These are phyloP conservation scores for Semnornis frantzii DNA, from an alignment of 2,113 vertebrate genomes.

Conservation along the genomic window DNA sequence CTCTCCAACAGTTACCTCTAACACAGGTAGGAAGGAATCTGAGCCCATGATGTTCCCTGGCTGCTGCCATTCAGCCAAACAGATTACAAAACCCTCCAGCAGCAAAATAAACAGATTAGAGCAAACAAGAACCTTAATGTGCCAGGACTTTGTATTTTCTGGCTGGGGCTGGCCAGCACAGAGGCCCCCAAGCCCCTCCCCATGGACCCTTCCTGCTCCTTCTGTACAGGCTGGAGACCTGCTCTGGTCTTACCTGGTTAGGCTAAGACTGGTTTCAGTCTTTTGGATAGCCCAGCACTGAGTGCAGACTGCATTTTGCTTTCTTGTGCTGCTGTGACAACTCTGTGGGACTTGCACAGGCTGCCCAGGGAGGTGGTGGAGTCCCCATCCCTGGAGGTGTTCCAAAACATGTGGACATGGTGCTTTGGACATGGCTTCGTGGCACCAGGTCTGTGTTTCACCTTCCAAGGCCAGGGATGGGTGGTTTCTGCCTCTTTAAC, in stretches of 20 bases:
- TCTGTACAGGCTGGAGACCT: not conserved
- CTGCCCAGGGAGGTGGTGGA: too few relatives aligned
- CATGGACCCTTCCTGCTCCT: not conserved
- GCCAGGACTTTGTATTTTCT: not conserved
- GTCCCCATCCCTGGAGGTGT: too few relatives aligned
- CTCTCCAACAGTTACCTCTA: too few relatives aligned
- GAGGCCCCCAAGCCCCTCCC: not conserved
- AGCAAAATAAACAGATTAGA: conserved; percentile 51
- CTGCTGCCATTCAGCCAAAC: not conserved
- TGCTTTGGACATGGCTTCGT: too few relatives aligned
- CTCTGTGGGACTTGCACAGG: not conserved
- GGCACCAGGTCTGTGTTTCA: accelerated
- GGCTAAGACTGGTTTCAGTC: not conserved
- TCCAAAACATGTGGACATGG: too few relatives aligned
- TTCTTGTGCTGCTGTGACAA: not conserved
- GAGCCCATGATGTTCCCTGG: not conserved
- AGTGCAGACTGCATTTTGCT: not conserved
- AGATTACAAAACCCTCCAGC: not conserved
- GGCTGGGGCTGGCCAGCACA: not conserved
- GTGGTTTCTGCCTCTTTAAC: not conserved
- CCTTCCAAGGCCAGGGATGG: not conserved
- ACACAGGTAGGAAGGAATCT: not conserved
- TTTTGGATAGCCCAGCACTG: not conserved
- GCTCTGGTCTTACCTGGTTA: not conserved
- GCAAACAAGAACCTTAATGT: not conserved